Evolutionary conservation across 2,797 vertebrate species (phyloP).

Genomic region (Characodon lateralis): DNA sequence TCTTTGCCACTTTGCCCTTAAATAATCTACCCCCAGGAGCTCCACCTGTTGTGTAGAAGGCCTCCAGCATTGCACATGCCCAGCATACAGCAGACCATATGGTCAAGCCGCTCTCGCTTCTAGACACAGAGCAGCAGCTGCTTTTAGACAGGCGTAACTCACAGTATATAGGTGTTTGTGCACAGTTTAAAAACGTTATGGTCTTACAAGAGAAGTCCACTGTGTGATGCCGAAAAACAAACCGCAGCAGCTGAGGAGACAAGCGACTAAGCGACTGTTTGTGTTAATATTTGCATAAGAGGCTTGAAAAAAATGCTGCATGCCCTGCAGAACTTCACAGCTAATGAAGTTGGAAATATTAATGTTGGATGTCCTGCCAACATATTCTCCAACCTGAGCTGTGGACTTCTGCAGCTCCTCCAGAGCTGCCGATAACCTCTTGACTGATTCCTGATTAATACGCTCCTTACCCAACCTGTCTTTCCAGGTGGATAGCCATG

Average conservation of each 20-base stretch:
- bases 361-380: not conserved
- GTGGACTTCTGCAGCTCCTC: too few relatives aligned
- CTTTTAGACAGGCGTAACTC: constrained; percentile 62
- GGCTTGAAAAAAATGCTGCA: not conserved
- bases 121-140: constrained; percentile 81
- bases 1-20: constrained; percentile 4
- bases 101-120: constrained; percentile 73
- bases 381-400: too few relatives aligned
- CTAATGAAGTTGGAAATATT: not conserved
- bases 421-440: too few relatives aligned
- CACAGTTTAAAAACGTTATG: not conserved
- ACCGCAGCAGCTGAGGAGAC: not conserved
- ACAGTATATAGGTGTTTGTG: not conserved
- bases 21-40: constrained; percentile 21
- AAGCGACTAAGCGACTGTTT: not conserved
- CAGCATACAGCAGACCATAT: constrained; percentile 78
- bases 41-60: constrained; percentile 15
- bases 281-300: not conserved
- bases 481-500: too few relatives aligned
- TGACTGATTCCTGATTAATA: too few relatives aligned
- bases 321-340: not conserved
- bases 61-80: constrained; percentile 59
- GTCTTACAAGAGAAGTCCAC: not conserved
- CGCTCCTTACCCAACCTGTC: too few relatives aligned
- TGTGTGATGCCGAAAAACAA: not conserved